Evolutionary conservation across 2,113 vertebrate genomes (phyloP).

Genomic region (Podarcis cretensis): DNA sequence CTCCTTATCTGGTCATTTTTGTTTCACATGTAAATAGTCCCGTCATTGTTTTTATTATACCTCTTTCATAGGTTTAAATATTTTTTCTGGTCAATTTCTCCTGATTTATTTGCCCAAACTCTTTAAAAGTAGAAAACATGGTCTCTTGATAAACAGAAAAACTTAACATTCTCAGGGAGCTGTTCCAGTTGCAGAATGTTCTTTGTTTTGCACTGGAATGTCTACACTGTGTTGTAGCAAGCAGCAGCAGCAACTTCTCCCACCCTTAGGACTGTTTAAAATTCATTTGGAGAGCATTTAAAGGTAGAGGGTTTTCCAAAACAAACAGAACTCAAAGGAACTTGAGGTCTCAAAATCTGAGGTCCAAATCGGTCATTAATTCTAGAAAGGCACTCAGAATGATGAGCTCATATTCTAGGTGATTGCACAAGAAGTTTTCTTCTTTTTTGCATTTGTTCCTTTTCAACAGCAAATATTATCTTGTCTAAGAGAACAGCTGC

Average conservation of each 20-base stretch:
- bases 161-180: slow-evolving; percentile 30
- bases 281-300: slow-evolving; percentile 37
- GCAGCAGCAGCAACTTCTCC: neutral
- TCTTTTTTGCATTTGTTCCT: slow-evolving; percentile 55
- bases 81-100: slow-evolving; percentile 33
- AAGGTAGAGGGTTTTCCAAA: slow-evolving; percentile 32
- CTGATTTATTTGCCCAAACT: slow-evolving; percentile 34
- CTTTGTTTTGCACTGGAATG: neutral
- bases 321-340: slow-evolving; percentile 44
- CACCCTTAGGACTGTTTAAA: slow-evolving; percentile 29
- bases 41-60: slow-evolving; percentile 55
- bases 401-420: slow-evolving; percentile 67
- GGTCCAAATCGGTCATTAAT: slow-evolving; percentile 55
- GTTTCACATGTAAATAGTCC: slow-evolving; percentile 54
- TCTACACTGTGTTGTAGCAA: neutral
- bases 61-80: slow-evolving; percentile 50
- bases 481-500: slow-evolving; percentile 48
- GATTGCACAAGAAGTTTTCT: slow-evolving; percentile 63
- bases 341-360: slow-evolving; percentile 50
- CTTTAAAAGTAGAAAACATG: slow-evolving; percentile 44
- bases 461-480: slow-evolving; percentile 55
- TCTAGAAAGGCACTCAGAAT: slow-evolving; percentile 57
- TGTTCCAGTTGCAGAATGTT: slow-evolving; percentile 11
- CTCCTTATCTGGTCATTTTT: slow-evolving; percentile 36
- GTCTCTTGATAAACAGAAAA: slow-evolving; percentile 44